Evolutionary conservation across 2,888 invertebrate species (phyloP).

Genomic region (Dasypogon diadema): DNA sequence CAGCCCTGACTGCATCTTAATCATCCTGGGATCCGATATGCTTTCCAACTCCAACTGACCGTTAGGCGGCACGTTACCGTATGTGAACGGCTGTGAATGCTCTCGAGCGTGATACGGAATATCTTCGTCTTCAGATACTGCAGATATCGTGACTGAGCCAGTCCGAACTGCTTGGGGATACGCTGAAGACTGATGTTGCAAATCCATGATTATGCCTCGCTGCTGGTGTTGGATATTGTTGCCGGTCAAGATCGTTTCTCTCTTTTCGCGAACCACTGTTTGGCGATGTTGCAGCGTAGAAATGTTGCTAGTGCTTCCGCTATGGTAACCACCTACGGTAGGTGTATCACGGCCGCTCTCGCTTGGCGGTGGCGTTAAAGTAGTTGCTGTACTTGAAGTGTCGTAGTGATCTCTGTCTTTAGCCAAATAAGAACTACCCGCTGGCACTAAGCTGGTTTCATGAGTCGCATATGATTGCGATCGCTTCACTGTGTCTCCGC

Average conservation of each 20-base stretch:
- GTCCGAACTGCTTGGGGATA: conserved; percentile 68
- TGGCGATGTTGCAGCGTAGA: conserved; percentile 57
- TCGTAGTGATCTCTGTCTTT: conserved; percentile 60
- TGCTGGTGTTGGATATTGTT: conserved; percentile 28
- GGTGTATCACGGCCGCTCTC: conserved; percentile 61
- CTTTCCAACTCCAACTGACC: conserved; percentile 57
- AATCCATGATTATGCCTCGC: conserved; percentile 25
- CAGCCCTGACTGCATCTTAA: conserved; percentile 79
- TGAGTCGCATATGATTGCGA: conserved; percentile 58
- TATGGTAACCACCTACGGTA: not conserved
- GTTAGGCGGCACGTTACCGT: conserved; percentile 75
- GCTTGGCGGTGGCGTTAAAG: conserved; percentile 61
- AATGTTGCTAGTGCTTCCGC: conserved; percentile 55
- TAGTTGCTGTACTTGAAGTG: conserved; percentile 61
- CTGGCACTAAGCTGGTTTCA: not conserved
- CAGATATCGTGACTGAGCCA: conserved; percentile 56
- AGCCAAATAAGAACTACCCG: conserved; percentile 1
- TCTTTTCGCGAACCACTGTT: conserved; percentile 46
- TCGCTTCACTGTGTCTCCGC: conserved; percentile 54
- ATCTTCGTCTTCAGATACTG: conserved; percentile 66
- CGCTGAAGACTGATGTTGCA: conserved; percentile 65
- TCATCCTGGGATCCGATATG: conserved; percentile 69
- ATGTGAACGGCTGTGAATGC: conserved; percentile 90
- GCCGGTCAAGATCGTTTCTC: conserved; percentile 29
- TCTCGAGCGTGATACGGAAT: conserved; percentile 94